Conservation (phyloP, 2,113 vertebrate genomes). For the Muntiacus muntjak region DNA sequence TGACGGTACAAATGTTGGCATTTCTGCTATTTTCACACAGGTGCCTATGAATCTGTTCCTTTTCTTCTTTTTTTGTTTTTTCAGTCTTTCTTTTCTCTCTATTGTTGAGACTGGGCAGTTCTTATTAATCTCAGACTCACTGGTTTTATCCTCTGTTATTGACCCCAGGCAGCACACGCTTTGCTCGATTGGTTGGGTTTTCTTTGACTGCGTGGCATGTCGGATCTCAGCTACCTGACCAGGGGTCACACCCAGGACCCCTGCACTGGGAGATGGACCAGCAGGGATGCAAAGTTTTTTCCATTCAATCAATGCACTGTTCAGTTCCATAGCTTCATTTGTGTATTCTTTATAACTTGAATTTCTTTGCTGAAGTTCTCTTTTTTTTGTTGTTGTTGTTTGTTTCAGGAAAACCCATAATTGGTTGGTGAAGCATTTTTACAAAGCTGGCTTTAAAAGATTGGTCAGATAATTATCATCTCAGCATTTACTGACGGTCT, state of each 20-base stretch:
- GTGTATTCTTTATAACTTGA: neutral
- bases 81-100: neutral
- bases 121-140: neutral
- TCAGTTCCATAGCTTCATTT: neutral
- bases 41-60: neutral
- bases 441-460: neutral
- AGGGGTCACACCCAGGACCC: neutral
- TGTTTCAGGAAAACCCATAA: neutral
- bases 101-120: neutral
- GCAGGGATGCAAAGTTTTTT: neutral
- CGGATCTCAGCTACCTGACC: neutral
- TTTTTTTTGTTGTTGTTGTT: neutral
- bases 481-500: neutral
- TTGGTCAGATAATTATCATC: neutral
- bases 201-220: neutral
- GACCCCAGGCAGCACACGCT: neutral
- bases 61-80: neutral
- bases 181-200: accelerated
- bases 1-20: neutral
- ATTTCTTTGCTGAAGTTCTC: neutral
- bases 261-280: neutral
- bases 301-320: neutral
- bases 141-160: neutral
- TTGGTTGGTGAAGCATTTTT: neutral
- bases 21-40: neutral